These are phyloP conservation scores for Spilogale gracilis DNA, from an alignment of 2,113 vertebrate species.

Conservation along the genomic window DNA sequence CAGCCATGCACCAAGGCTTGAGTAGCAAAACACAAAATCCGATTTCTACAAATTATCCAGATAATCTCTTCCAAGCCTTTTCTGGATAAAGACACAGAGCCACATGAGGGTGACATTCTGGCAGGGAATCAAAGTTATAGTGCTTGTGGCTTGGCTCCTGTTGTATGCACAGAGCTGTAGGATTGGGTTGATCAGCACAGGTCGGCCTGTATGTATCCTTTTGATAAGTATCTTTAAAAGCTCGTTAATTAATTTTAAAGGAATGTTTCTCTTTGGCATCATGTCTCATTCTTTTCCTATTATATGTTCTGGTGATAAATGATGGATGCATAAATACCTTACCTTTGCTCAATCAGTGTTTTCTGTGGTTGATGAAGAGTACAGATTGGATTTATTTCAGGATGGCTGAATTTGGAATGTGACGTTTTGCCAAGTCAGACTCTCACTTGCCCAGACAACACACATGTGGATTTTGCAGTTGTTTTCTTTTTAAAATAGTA, in stretches of 20 bases:
- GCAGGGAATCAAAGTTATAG: constrained; percentile 63
- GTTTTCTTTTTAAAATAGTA: constrained; percentile 73
- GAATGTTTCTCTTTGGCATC: constrained; percentile 65
- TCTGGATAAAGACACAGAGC: constrained; percentile 70
- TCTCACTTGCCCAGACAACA: constrained; percentile 68
- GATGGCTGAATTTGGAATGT: constrained; percentile 68
- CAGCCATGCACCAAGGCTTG: background rate
- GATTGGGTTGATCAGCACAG: constrained; percentile 69
- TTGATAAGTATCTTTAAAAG: constrained; percentile 69
- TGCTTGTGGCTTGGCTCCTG: constrained; percentile 77
- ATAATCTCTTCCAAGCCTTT: constrained; percentile 58
- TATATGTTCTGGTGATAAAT: constrained; percentile 61
- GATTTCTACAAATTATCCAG: constrained; percentile 61
- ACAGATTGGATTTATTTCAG: constrained; percentile 68
- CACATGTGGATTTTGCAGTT: constrained; percentile 71
- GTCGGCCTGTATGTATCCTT: constrained; percentile 66
- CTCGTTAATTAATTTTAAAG: constrained; percentile 68
- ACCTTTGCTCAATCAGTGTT: constrained; percentile 66
- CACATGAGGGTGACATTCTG: constrained; percentile 75
- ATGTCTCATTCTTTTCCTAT: constrained; percentile 58
- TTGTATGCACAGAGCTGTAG: background rate
- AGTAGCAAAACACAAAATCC: constrained; percentile 18
- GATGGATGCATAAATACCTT: constrained; percentile 54
- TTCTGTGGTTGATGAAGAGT: constrained; percentile 65
- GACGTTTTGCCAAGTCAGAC: constrained; percentile 72